phyloP scores from a whole-genome alignment of 2,113 vertebrate genomes.

The Mesitornis unicolor region DNA sequence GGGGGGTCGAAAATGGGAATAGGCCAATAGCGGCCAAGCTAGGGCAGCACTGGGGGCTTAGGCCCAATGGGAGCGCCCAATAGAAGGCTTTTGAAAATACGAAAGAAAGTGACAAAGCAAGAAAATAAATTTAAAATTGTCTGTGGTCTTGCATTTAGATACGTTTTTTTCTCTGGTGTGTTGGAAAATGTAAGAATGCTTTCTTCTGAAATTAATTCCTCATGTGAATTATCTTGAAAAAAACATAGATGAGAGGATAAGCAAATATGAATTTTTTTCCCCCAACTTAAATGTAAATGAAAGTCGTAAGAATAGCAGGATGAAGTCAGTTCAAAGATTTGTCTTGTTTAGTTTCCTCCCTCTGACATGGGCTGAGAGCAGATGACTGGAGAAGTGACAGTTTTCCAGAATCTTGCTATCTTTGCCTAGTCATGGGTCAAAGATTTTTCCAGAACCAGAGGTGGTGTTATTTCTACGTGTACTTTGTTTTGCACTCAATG shows the following conservation, averaged over 20 bases:
- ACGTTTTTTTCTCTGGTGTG: not conserved
- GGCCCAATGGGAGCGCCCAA: not conserved
- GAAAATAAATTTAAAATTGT: not conserved
- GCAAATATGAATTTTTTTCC: not conserved
- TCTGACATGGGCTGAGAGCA: not conserved
- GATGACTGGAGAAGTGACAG: not conserved
- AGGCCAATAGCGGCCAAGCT: not conserved
- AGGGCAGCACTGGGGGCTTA: rapidly evolving
- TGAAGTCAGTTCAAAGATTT: not conserved
- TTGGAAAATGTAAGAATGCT: not conserved
- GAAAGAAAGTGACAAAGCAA: not conserved
- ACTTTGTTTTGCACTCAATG: not conserved
- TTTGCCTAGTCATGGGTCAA: not conserved
- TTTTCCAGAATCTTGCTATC: not conserved
- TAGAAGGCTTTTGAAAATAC: not conserved
- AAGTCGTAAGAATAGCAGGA: not conserved
- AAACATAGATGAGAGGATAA: not conserved
- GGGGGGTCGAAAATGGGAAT: rapidly evolving
- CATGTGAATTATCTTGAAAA: not conserved
- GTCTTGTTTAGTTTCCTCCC: not conserved
- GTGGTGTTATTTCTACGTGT: not conserved
- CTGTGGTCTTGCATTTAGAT: not conserved
- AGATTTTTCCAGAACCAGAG: not conserved
- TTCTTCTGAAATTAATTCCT: not conserved
- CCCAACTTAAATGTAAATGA: not conserved